Evolutionary conservation across 2,797 vertebrate species (phyloP).

Genomic region (Malurus splendens): DNA sequence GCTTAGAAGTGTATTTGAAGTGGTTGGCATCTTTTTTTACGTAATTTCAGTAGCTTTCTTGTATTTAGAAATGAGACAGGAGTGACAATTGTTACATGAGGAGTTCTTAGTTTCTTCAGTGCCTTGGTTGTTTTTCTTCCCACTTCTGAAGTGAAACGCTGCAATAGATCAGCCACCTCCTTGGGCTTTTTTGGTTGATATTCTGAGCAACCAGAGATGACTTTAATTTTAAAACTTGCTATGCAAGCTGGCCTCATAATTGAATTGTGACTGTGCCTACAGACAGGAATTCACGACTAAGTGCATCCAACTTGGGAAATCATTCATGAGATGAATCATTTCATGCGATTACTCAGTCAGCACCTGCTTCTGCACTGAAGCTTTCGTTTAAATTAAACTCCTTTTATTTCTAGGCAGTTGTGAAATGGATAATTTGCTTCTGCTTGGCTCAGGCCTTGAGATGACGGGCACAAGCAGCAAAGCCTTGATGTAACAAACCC

Average conservation of each 20-base stretch:
- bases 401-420: not conserved
- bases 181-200: not conserved
- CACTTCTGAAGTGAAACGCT: not conserved
- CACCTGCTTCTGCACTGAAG: not conserved
- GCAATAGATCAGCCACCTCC: not conserved
- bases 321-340: not conserved
- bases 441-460: not conserved
- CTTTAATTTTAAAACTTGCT: not conserved
- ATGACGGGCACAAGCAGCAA: not conserved
- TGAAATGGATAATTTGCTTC: not conserved
- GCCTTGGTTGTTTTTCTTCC: not conserved
- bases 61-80: not conserved
- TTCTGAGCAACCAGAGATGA: not conserved
- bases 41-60: not conserved
- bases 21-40: not conserved
- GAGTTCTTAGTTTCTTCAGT: not conserved
- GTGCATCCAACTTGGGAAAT: not conserved
- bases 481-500: not conserved
- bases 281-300: not conserved
- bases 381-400: not conserved
- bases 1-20: not conserved
- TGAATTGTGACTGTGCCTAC: conserved; percentile 3
- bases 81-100: not conserved
- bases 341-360: not conserved
- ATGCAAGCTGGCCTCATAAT: not conserved